Base-by-base conservation (phyloP, 2,888 invertebrate genomes). In the Apodemia arnacis region DNA sequence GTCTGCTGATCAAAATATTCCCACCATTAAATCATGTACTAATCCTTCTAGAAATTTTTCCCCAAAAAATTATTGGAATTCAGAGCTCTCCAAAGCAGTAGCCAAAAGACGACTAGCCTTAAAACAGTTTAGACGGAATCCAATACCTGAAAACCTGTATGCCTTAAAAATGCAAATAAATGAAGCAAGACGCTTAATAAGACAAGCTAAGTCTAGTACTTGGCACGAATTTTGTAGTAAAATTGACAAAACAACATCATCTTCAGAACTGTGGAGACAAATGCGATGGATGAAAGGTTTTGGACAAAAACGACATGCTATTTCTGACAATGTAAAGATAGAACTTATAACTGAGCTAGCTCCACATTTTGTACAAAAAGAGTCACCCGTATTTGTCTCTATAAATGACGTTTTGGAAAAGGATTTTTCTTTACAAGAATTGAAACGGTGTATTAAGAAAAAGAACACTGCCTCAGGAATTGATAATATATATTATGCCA, bases 121-220 rank as follows among this genome's bases (percentile, higher is more conserved):
- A 66, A 27, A 27, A 66, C 11, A 13, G 2, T 66, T 27, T 15
- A 27, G 66, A 66, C 27, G 15, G 27, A 66, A 66, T 27, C 87
- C 86, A 8, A 85, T 79, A 8, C 87, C 83, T 0, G 34, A 83
- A 15, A 87, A 90, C 34, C 63, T 81, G 5, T 34, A n/a, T 54
- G 15, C 13, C 18, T 63, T 90, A 21, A 69, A 88, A 78, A 13
- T 70, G 18, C 80, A 82, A 69, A 82, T 66, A 21, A 24, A 11
- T 3, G 31, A 80, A 63, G n/a, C 81, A 15, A 59, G 80, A 13
- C 0, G 31, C 24, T 2, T 80, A 54, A 83, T 87, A 15, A 31
- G n/a, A 24, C 66, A 44, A 44, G 82, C 77, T 0, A 80, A 73
- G 21, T 73, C 44, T 24, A 7, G 54, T 54, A 54, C 31, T 27